Evolutionary conservation across 2,797 vertebrate genomes (phyloP), one percentile per base, ranked within the genome.

Genomic region (Sylvilagus floridanus): DNA sequence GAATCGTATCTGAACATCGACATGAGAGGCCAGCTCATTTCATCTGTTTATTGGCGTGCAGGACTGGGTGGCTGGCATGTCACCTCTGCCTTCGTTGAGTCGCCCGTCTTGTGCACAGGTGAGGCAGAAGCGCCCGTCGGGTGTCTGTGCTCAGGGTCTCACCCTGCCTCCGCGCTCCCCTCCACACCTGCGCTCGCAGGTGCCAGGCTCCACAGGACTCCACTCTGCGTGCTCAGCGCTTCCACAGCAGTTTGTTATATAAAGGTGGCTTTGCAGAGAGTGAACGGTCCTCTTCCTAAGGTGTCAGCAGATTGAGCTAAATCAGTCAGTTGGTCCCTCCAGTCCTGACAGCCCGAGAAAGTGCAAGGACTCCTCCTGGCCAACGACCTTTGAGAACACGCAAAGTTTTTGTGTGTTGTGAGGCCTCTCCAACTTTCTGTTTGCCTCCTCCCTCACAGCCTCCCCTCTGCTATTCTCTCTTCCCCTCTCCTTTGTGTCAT

Each of bases 181-280:
- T 47, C 16, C 1, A 5, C 90, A 90, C 94, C 95, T 90, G 73
- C 82, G 78, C 68, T 7, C 0, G 2, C 75, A 96, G 91, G 94
- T 91, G 95, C 92, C 5, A 0, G 82, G 32, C 73, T 72, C 65
- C 1, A 6, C 10, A 2, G 0, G 0, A 7, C 62, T 2, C 88
- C n/a, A 4, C 3, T 57, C 72, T 90, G 91, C 78, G 0, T 0
- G 28, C 69, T 96, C 93, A 96, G 97, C 92, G n/a, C 47, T 82
- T 24, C 1, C 12, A 4, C 83, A 24, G 19, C 42, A 32, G 12
- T 71, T 28, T 75, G 76, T 82, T 71, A 60, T 68, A 47, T 8
- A 42, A 90, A 83, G 84, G 77, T 77, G 73, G 84, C 95, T 88
- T 79, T 77, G 26, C 75, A n/a, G 57, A 90, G 54, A 71, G 52